These are phyloP conservation scores for Myzus persicae DNA, from an alignment of 1,140 invertebrate species.

Conservation along the genomic window DNA sequence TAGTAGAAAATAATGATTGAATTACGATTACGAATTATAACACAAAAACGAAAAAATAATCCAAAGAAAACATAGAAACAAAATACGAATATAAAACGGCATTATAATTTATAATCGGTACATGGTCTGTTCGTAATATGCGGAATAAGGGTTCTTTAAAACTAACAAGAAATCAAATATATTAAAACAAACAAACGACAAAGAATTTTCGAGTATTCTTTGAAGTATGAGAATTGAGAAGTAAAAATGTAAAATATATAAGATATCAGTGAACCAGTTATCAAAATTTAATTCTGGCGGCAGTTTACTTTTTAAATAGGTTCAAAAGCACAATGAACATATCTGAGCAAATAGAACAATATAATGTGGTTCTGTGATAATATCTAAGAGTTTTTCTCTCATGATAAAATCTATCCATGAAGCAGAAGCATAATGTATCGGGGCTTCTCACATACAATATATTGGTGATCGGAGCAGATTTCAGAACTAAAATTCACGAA, in stretches of 20 bases:
- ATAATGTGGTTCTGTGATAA: too few species aligned
- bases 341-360: too few species aligned
- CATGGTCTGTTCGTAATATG: not conserved
- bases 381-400: too few species aligned
- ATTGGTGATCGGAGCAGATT: too few species aligned
- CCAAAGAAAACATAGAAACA: too few species aligned
- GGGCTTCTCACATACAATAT: too few species aligned
- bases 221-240: not conserved
- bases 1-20: not conserved
- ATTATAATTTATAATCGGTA: not conserved
- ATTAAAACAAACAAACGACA: not conserved
- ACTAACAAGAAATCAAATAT: not conserved
- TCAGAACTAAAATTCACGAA: too few species aligned
- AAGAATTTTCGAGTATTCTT: not conserved
- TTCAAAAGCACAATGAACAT: too few species aligned
- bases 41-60: not conserved
- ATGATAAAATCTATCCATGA: too few species aligned
- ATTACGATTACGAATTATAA: not conserved
- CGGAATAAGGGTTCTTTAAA: not conserved
- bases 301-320: not conserved
- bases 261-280: not conserved
- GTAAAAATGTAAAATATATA: too few species aligned
- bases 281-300: slow-evolving; percentile 11
- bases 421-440: too few species aligned
- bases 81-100: not conserved